These are phyloP conservation scores for Andrena chrysosceles DNA, from an alignment of 2,888 invertebrate genomes.

Conservation along the genomic window DNA sequence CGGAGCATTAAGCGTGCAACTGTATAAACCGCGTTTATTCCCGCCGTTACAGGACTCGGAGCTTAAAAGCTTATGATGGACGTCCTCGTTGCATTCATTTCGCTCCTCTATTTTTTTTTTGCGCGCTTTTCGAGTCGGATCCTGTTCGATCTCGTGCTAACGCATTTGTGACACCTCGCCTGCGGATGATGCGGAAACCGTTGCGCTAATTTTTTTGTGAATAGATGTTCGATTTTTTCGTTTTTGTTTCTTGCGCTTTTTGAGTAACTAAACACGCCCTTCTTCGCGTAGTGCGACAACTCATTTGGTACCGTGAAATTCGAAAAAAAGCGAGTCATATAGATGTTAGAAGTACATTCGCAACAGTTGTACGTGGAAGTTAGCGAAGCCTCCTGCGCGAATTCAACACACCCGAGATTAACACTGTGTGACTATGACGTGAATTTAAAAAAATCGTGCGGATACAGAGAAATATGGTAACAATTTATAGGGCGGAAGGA, in stretches of 20 bases:
- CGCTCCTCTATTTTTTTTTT: conserved; percentile 8
- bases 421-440: neutral
- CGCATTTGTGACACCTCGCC: neutral
- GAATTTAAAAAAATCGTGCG: neutral
- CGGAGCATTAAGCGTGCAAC: conserved; percentile 53
- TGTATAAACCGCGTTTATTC: conserved; percentile 54
- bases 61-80: conserved; percentile 63
- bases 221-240: neutral
- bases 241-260: neutral
- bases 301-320: neutral
- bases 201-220: neutral
- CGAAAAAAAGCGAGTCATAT: no score
- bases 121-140: neutral
- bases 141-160: neutral
- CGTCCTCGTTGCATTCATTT: conserved; percentile 17
- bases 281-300: no score
- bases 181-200: neutral
- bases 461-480: neutral
- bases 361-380: no score
- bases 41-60: conserved; percentile 25
- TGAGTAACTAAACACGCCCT: no score
- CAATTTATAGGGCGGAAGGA: conserved; percentile 32
- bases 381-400: no score
- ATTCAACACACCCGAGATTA: neutral
- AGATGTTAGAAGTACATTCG: no score